Evolutionary conservation across 2,888 invertebrate species (phyloP).

Genomic region (Aplocera efformata): DNA sequence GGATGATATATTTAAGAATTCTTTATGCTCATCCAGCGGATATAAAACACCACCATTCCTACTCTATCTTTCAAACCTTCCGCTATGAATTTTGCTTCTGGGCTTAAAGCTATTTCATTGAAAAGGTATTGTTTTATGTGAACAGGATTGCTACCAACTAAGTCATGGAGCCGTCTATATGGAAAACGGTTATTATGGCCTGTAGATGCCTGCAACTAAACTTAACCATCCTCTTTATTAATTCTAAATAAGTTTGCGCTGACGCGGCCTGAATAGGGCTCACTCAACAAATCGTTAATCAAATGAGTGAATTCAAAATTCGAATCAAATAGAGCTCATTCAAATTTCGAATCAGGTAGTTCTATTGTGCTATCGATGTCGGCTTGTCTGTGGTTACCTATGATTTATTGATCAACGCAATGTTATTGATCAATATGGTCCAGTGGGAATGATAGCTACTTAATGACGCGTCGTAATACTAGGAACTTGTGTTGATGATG

Average conservation of each 20-base stretch:
- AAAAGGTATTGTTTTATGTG: too few species aligned
- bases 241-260: constrained; percentile 74
- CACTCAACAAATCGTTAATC: constrained; percentile 80
- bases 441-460: constrained; percentile 48
- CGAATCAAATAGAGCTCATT: too few species aligned
- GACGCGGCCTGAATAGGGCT: constrained; percentile 72
- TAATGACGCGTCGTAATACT: constrained; percentile 34
- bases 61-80: too few species aligned
- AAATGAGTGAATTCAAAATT: constrained; percentile 36
- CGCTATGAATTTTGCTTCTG: too few species aligned
- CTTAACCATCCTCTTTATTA: constrained; percentile 70
- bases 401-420: constrained; percentile 67
- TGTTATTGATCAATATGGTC: constrained; percentile 57
- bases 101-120: too few species aligned
- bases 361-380: constrained; percentile 64
- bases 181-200: too few species aligned
- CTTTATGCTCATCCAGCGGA: too few species aligned
- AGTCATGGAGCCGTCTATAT: too few species aligned
- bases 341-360: constrained; percentile 69
- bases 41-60: too few species aligned
- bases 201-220: constrained; percentile 55
- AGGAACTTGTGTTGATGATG: constrained; percentile 4
- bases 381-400: constrained; percentile 54
- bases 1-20: constrained; percentile 6
- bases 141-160: too few species aligned